Evolutionary conservation across 2,888 invertebrate genomes (phyloP).

Genomic region (Dinocampus coccinellae): DNA sequence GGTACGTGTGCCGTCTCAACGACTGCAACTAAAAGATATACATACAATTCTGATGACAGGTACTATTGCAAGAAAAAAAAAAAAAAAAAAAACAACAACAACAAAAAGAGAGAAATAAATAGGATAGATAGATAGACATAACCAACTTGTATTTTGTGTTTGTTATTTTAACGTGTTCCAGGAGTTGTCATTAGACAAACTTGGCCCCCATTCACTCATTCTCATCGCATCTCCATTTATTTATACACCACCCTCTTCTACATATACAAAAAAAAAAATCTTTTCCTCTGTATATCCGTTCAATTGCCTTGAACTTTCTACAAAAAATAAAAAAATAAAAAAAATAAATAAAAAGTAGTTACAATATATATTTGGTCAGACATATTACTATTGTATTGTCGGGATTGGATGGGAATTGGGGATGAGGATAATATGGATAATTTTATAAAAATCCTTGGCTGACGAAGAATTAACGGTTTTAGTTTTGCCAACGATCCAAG

Average conservation of each 20-base stretch:
- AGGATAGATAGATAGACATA: too few relatives aligned
- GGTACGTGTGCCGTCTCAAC: conserved; percentile 58
- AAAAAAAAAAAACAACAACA: too few relatives aligned
- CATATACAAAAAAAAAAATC: background rate
- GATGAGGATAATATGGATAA: too few relatives aligned
- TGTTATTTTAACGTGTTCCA: background rate
- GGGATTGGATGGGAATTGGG: too few relatives aligned
- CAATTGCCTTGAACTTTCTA: too few relatives aligned
- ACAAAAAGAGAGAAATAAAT: too few relatives aligned
- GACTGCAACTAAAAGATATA: background rate
- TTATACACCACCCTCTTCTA: background rate
- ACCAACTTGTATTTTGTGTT: background rate
- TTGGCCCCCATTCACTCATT: background rate
- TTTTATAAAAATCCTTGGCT: too few relatives aligned
- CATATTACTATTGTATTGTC: too few relatives aligned
- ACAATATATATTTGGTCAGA: too few relatives aligned
- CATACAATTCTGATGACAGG: background rate
- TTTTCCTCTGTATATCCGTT: conserved; percentile 32
- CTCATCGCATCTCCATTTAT: background rate
- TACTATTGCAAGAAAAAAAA: too few relatives aligned
- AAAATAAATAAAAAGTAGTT: too few relatives aligned
- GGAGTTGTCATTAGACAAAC: background rate
- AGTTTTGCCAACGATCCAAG: conserved; percentile 66
- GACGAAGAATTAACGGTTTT: conserved; percentile 69
- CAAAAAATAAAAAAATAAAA: too few relatives aligned